These are phyloP conservation scores for Siniperca chuatsi DNA, from an alignment of 2,113 vertebrate genomes.

Conservation along the genomic window DNA sequence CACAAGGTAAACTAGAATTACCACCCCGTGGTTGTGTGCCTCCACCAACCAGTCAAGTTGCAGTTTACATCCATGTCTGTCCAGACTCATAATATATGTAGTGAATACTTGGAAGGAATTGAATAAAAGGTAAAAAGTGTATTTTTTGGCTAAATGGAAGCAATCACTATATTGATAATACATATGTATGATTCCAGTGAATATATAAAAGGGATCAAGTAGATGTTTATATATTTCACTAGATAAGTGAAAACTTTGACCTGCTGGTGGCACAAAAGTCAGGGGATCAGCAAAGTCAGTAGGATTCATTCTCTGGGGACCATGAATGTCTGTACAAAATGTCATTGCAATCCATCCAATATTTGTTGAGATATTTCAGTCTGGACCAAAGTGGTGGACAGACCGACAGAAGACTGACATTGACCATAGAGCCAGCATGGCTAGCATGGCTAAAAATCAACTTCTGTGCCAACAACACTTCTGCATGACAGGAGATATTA, in stretches of 20 bases:
- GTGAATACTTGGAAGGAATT: too few relatives aligned
- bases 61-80: too few relatives aligned
- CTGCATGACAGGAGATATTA: not conserved
- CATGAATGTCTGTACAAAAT: not conserved
- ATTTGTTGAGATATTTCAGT: not conserved
- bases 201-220: too few relatives aligned
- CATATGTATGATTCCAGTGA: too few relatives aligned
- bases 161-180: too few relatives aligned
- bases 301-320: not conserved
- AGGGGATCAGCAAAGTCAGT: not conserved
- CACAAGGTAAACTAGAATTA: too few relatives aligned
- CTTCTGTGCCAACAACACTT: not conserved
- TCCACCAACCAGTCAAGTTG: too few relatives aligned
- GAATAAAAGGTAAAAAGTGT: too few relatives aligned
- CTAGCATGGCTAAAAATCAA: not conserved
- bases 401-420: not conserved
- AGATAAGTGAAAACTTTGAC: not conserved
- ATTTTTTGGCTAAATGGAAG: too few relatives aligned
- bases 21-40: too few relatives aligned
- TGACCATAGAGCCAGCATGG: not conserved
- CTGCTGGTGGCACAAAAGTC: not conserved
- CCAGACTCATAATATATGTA: too few relatives aligned
- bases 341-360: not conserved
- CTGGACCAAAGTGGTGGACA: not conserved
- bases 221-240: not conserved